Percentiles rank a stretch among this genome's conserved stretches.
These are phyloP conservation scores for Morpho deidamia DNA, from an alignment of 2,888 invertebrate genomes.

Conservation along the genomic window DNA sequence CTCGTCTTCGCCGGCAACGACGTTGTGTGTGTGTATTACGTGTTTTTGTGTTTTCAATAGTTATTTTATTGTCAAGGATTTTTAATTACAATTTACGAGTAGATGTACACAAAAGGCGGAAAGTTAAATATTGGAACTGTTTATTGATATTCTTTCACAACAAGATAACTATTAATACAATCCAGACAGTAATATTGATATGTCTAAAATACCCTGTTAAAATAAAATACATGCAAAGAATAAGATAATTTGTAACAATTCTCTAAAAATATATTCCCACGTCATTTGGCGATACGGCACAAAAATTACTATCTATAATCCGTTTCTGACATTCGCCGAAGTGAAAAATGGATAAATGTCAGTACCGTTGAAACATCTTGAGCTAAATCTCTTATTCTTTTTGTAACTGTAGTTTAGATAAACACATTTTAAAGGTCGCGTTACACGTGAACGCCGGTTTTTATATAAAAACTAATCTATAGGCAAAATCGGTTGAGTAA, in stretches of 20 bases:
- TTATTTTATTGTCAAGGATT: too few species aligned
- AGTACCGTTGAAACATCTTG: constrained; percentile 19
- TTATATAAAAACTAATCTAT: not conserved
- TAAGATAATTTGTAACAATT: not conserved
- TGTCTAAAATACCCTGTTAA: too few species aligned
- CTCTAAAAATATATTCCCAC: constrained; percentile 17
- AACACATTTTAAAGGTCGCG: constrained; percentile 12
- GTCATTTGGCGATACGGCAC: constrained; percentile 22
- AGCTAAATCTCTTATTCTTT: constrained; percentile 11
- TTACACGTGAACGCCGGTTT: constrained; percentile 2
- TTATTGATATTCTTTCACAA: too few species aligned
- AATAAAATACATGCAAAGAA: too few species aligned
- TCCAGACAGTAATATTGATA: too few species aligned
- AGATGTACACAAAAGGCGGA: too few species aligned
- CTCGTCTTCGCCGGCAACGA: too few species aligned
- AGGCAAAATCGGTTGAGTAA: not conserved
- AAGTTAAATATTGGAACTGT: too few species aligned
- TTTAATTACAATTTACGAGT: too few species aligned
- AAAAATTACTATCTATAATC: constrained; percentile 40
- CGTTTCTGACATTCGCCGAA: constrained; percentile 57
- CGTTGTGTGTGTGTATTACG: too few species aligned
- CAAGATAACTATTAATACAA: too few species aligned
- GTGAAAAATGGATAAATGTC: constrained; percentile 46
- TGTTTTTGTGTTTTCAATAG: too few species aligned
- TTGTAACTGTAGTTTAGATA: constrained; percentile 9